Base-by-base conservation (phyloP, 2,888 invertebrate genomes). In the Melieria omissa region DNA sequence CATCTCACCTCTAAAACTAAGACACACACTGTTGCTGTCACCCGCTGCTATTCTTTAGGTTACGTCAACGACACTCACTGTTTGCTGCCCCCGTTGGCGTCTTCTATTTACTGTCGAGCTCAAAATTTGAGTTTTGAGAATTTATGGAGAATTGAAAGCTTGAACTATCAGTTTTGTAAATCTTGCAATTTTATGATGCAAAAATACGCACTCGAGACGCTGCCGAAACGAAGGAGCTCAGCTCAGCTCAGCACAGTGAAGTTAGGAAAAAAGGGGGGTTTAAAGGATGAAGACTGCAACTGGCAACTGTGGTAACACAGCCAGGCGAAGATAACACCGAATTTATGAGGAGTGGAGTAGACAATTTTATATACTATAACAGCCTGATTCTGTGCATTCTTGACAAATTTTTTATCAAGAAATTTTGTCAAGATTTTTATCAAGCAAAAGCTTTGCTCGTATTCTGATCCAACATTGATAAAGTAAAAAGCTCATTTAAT, bases 121-220 rank as follows among this genome's bases (percentile, higher is more conserved):
- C 14, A 49, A 60, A 54, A 44, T 71, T 65, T 12, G n/a, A 71
- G 60, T 71, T 71, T 60, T 29, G 46, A 55, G 58, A 65, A 60
- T 57, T 70, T 61, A 54, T 65, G 54, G 61, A 46, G 16, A 12
- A 10, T 9, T n/a, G 8, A 60, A 67, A 60, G 46, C 55, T 65
- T 63, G 55, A 55, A 64, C 8, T 65, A 61, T 65, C 62, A 54
- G 61, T 55, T 54, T 14, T 60, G 41, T 65, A 65, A 71, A 71
- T 71, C 61, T 61, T 65, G 4, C 49, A 64, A 64, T 49, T 64
- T 8, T 0, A 49, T 64, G 41, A 12, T 29, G 12, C 5, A 49
- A 52, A 52, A 52, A 52, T 42, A 49, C 42, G 52, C 49, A 47
- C 46, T 46, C 45, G 47, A 12, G 4, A 45, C 29, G 29, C 29